Base-by-base conservation (phyloP, 2,797 vertebrate genomes). In the Syngnathus acus region DNA sequence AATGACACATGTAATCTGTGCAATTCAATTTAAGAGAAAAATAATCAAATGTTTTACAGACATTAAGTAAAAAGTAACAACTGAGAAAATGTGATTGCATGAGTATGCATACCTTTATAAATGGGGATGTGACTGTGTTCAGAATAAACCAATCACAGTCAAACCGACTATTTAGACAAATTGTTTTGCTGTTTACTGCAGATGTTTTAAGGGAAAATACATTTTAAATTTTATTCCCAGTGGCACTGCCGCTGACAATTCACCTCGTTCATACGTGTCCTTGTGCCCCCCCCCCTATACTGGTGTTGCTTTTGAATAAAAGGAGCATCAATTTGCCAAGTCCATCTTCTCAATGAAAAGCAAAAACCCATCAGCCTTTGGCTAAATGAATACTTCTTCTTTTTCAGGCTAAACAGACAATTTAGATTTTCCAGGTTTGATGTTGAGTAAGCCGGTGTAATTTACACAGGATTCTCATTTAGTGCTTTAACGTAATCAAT, bases 391-490 rank as follows among this genome's bases (percentile, higher is more conserved):
- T 32, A 32, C 3, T 32, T 32, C 3, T 32, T 32, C 32, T 32
- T 32, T 32, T 32, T 32, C 4, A 32, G 13, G n/a, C 2, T 14
- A 21, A 62, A 32, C 17, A 42, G 59, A 65, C 39, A 6, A 37
- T 17, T 8, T 68, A 66, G 38, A 67, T 51, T 71, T 68, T 71
- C 47, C 47, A 54, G 47, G 72, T 75, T 65, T 43, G 59, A 72
- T 5, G 38, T 39, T 19, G 17, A n/a, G 57, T 39, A 10, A 77
- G 57, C 76, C 75, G 66, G 78, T 80, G 75, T 17, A 75, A 68
- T 72, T 70, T 65, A 5, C 64, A 51, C 48, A 67, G 5, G 78
- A 74, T 32, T n/a, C 55, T 53, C 40, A 50, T 75, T 68, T 71
- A 62, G 62, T 55, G 6, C 62, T 63, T 68, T 61, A 72, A 77